Base-by-base conservation (phyloP, 2,888 invertebrate species). In the Hypolimnas misippus region DNA sequence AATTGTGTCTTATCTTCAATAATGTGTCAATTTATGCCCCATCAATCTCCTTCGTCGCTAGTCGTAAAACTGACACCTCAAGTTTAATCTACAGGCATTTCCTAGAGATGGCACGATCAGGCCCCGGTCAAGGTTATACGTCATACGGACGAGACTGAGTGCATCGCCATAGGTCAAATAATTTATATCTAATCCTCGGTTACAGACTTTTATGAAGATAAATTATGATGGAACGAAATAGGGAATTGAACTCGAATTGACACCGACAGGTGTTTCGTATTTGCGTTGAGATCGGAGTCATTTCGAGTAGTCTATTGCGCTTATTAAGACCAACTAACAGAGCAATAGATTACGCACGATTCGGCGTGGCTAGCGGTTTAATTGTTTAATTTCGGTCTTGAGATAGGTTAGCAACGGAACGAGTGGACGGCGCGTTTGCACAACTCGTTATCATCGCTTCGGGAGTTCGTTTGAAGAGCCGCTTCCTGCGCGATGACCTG, bases 401-500 rank as follows among this genome's bases (percentile, higher is more conserved):
- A 81, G 79, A 79, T 83, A 79, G 78, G 77, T 76, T 77, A 76
- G 77, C 77, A 77, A 75, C 78, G 69, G 70, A 72, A 73, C 70
- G 73, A 73, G 71, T 38, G 38, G 72, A 72, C 72, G 70, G 72
- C 72, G 73, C 75, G 79, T 78, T 85, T 84, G 79, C 83, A 78
- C 82, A 86, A 84, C 77, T 67, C 74, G 79, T 81, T 86, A 87
- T 87, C 86, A 76, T 70, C 70, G 73, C 74, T 75, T 74, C 76
- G 72, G 70, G 75, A 71, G 71, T 66, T 70, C 80, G 84, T 87
- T 86, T 86, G 83, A 82, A 76, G 80, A 77, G 82, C 81, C 78
- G 81, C 87, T 90, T 90, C 91, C 90, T 89, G 87, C 82, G 79
- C 77, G 82, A 77, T 89, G 90, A 90, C 88, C 90, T 76, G 74